phyloP scores from a whole-genome alignment of 2,113 vertebrate species.

The Macroglossus sobrinus region DNA sequence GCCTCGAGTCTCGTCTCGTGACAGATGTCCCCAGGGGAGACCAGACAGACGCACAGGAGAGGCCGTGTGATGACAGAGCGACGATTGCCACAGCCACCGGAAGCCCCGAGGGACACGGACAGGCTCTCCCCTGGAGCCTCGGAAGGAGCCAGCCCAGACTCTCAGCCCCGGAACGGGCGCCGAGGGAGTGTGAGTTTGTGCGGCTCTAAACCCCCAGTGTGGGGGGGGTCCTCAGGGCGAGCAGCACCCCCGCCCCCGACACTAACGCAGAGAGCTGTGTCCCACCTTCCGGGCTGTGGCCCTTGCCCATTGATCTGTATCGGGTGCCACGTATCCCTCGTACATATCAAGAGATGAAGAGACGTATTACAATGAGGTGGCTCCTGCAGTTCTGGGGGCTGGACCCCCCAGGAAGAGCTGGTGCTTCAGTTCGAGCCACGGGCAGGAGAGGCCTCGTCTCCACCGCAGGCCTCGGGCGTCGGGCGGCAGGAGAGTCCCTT shows the following conservation, averaged over 20 bases:
- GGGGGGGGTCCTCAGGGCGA: background rate
- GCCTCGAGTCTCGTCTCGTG: background rate
- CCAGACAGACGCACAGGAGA: background rate
- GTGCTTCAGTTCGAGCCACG: background rate
- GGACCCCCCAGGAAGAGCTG: background rate
- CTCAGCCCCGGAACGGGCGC: too few relatives aligned
- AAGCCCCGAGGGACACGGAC: fast-evolving
- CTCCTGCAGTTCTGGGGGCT: fast-evolving
- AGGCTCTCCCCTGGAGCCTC: background rate
- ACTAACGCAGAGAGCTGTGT: background rate
- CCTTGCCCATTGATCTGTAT: background rate
- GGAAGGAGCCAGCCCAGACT: background rate
- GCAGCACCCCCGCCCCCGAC: too few relatives aligned
- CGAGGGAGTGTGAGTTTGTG: background rate
- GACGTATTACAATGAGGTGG: too few relatives aligned
- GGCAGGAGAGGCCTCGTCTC: fast-evolving
- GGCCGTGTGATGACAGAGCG: background rate
- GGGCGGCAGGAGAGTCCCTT: background rate
- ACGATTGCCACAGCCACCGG: background rate
- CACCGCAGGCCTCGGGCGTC: too few relatives aligned
- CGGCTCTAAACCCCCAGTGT: too few relatives aligned
- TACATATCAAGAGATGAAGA: background rate
- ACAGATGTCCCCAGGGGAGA: background rate
- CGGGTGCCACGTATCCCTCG: background rate
- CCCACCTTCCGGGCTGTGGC: fast-evolving